Evolutionary conservation across 2,113 vertebrate genomes (phyloP).

Genomic region (Brachypodius melanocephalos): DNA sequence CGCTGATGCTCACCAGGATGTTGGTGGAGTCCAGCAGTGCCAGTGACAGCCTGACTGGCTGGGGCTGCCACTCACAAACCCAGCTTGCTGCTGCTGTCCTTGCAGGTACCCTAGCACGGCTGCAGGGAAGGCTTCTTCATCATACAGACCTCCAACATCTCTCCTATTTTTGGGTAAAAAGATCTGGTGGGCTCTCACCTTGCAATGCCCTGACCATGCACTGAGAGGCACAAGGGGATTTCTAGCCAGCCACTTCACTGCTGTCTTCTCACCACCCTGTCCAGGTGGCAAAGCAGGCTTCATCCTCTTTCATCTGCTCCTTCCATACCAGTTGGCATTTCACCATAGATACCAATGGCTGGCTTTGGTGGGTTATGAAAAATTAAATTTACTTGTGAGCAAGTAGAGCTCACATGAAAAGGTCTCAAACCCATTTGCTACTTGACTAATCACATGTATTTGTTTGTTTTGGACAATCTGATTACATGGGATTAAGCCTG

Average conservation of each 20-base stretch:
- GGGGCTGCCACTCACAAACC: not conserved
- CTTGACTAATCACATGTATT: not conserved
- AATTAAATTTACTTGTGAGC: not conserved
- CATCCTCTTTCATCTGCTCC: not conserved
- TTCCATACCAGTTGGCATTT: not conserved
- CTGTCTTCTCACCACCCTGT: not conserved
- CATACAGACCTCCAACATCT: accelerated
- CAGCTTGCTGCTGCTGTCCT: not conserved
- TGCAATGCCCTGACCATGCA: not conserved
- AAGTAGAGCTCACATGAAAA: not conserved
- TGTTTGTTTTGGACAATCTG: not conserved
- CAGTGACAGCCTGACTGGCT: not conserved
- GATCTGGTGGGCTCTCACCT: not conserved
- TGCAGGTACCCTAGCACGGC: too few species aligned
- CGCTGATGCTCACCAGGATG: accelerated
- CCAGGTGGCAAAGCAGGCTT: not conserved
- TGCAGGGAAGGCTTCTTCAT: accelerated
- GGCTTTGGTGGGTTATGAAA: not conserved
- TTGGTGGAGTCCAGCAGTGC: accelerated
- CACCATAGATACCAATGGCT: not conserved
- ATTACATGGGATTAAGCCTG: not conserved
- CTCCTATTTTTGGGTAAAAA: accelerated
- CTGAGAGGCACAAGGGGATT: not conserved
- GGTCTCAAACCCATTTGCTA: not conserved
- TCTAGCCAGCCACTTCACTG: not conserved